Evolutionary conservation across 2,888 invertebrate species (phyloP), one percentile per base, ranked within the genome.

Genomic region (Alloplasta piceator): DNA sequence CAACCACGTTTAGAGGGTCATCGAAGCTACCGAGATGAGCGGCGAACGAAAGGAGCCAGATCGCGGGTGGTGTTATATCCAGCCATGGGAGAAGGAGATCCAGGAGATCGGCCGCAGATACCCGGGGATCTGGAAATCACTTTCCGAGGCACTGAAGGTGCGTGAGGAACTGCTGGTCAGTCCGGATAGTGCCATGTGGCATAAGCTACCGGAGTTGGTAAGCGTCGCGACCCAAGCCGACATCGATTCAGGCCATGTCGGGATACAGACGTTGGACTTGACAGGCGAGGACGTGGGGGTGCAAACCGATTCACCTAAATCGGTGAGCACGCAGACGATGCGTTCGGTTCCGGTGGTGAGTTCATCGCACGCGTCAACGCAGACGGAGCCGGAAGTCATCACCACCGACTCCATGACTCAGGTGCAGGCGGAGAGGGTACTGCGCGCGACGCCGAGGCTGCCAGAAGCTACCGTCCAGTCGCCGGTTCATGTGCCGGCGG

Each of bases 11-110:
- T 64, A 0, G 63, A 63, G 4, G 16, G 56, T 0, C 83, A n/a
- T 82, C 0, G 85, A 81, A 82, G 46, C 75, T 1, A 64, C 75
- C 0, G 79, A 85, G 3, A 58, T 83, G 1, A 46, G 67, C 0
- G 86, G 86, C 43, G 50, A 86, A 0, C 26, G 26, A 3, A 83
- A 86, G 68, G 84, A 86, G 14, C 86, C 88, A 0, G 67, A 85
- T 0, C 85, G 86, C 0, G 50, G 82, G 0, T 77, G 82, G 0
- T 84, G 84, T 14, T 85, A 80, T 79, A 52, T 83, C 0, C 82
- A 86, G 7, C 41, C 83, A 0, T 12, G 36, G 0, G 74, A 82
- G 5, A n/a, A 83, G 0, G 43, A 70, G 9, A 70, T 26, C n/a
- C 1, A 43, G 43, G 43, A 43, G 43, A 43, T 43, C 4, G 43